Conservation (phyloP, 1,140 invertebrate genomes). For the Saccostrea echinata region DNA sequence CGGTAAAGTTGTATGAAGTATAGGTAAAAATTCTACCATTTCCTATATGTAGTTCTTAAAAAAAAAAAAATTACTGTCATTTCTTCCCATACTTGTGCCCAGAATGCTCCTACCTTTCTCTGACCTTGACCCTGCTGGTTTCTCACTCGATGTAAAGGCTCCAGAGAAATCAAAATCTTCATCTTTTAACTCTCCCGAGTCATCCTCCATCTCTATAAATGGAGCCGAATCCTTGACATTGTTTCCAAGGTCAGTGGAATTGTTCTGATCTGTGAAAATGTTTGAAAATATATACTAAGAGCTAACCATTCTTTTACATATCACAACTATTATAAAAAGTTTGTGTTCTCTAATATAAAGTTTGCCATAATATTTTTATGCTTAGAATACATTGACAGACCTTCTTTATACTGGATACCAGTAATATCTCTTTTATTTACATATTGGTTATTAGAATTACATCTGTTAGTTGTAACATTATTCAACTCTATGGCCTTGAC, state of each 20-base stretch:
- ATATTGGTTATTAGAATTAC: too few species aligned
- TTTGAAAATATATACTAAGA: neutral
- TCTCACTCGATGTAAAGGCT: constrained; percentile 61
- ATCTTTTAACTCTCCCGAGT: constrained; percentile 61
- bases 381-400: too few species aligned
- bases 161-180: constrained; percentile 72
- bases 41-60: neutral
- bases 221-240: constrained; percentile 48
- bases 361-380: too few species aligned
- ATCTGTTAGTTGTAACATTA: too few species aligned
- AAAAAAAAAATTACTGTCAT: neutral
- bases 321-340: too few species aligned
- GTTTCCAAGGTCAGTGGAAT: constrained; percentile 38
- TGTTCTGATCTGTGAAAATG: constrained; percentile 43
- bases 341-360: too few species aligned
- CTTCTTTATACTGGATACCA: too few species aligned
- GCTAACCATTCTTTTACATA: neutral
- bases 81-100: neutral
- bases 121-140: constrained; percentile 59
- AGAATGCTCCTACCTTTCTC: constrained; percentile 41
- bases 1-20: too few species aligned
- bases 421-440: too few species aligned
- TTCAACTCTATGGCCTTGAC: too few species aligned
- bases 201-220: constrained; percentile 73
- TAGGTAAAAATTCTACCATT: neutral